Conservation (phyloP, 2,797 vertebrate species). For the Ctenochaetus hawaiiensis region DNA sequence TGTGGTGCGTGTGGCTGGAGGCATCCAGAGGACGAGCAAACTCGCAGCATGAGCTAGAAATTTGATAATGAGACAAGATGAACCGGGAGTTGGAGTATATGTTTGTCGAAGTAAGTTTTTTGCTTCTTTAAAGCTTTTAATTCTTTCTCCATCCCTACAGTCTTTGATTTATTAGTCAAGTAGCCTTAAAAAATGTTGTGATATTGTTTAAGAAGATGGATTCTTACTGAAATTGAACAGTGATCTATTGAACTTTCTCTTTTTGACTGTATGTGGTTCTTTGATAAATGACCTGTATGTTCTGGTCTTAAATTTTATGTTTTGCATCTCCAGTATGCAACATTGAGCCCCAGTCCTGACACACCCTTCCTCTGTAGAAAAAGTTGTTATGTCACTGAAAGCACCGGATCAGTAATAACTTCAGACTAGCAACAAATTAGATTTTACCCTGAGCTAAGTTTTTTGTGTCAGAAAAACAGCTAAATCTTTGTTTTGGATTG, state of each 20-base stretch:
- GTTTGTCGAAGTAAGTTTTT: slow-evolving; percentile 89
- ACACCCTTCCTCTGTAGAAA: slow-evolving; percentile 48
- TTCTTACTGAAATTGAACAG: not conserved
- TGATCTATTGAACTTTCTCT: not conserved
- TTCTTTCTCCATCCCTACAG: not conserved
- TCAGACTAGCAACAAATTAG: not conserved
- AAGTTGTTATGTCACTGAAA: slow-evolving; percentile 27
- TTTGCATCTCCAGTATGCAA: not conserved
- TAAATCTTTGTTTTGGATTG: slow-evolving; percentile 28
- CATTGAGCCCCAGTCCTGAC: slow-evolving; percentile 36
- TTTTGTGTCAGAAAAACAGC: slow-evolving; percentile 22
- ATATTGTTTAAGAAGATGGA: not conserved
- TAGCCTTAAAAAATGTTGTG: too few relatives aligned
- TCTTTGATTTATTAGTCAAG: not conserved
- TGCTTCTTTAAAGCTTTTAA: slow-evolving; percentile 22
- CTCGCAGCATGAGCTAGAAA: slow-evolving; percentile 75
- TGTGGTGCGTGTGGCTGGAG: slow-evolving; percentile 50
- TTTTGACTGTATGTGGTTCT: not conserved
- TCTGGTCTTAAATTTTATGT: not conserved
- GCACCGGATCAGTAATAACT: slow-evolving; percentile 7
- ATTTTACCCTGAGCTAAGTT: not conserved
- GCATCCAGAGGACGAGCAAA: slow-evolving; percentile 51
- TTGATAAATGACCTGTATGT: slow-evolving; percentile 2
- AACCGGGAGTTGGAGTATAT: slow-evolving; percentile 88
- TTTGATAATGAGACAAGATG: slow-evolving; percentile 72